Base-by-base conservation (phyloP, 2,797 vertebrate genomes). In the Spea hammondii region DNA sequence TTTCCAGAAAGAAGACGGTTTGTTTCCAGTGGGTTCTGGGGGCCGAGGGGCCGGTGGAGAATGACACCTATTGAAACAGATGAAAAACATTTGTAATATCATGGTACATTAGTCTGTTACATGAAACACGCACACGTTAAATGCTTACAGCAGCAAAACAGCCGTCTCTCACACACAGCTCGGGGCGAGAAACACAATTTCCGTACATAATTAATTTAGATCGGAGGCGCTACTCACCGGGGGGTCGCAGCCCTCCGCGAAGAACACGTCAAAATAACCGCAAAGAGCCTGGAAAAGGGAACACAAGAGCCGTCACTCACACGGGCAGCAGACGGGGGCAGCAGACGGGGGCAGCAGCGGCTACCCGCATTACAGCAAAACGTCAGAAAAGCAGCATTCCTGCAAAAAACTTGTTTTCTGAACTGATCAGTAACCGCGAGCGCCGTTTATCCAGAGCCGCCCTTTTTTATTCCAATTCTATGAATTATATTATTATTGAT, bases 11-110 rank as follows among this genome's bases (percentile, higher is more conserved):
- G 89, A 99, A 97, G 47, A 96, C 4, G 0, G 95, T 96, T 89
- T 99, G 97, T 74, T 98, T 99, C 96, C 97, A 98, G 86, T 99
- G 97, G 0, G 97, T 99, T 87, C 90, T 93, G 72, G 92, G 84
- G 87, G 89, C 92, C 77, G 87, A 90, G 82, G 97, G 96, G 84
- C 95, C 92, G 14, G 97, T 98, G 78, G 97, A 99, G 89, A 99
- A 97, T 84, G 90, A 88, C 84, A 97, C 93, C 97, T 99, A 88
- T 86, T n/a, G 9, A 81, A 66, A 85, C 65, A 91, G 84, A 90
- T 88, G 76, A 88, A 90, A 84, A 90, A 71, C 72, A 83, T 80
- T 87, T 88, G 83, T 88, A 87, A 89, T 87, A 88, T 85, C 86
- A 89, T 59, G 85, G 59, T 82, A 86, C 88, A 88, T 91, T 91